Conservation (phyloP, 2,113 vertebrate species). For the Pangasianodon hypophthalmus region DNA sequence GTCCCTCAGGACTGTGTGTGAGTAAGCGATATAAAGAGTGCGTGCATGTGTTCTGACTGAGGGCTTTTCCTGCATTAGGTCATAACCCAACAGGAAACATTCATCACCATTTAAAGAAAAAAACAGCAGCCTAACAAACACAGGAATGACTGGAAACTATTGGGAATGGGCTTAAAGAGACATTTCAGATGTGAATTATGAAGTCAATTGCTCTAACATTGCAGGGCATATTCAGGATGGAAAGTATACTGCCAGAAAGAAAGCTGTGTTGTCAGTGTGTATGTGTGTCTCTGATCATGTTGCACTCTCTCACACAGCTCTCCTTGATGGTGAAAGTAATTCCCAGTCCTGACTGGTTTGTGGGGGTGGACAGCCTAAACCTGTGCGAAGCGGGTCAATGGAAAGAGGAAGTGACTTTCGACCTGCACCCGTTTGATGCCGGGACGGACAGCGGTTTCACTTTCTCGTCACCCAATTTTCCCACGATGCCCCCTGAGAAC, state of each 20-base stretch:
- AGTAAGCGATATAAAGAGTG: constrained; percentile 33
- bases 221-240: constrained; percentile 30
- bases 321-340: constrained; percentile 79
- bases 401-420: constrained; percentile 74
- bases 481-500: constrained; percentile 73
- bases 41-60: constrained; percentile 60
- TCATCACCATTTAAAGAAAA: constrained; percentile 61
- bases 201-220: constrained; percentile 40
- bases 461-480: constrained; percentile 80
- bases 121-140: constrained; percentile 44
- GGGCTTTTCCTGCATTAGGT: constrained; percentile 71
- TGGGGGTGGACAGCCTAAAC: constrained; percentile 73
- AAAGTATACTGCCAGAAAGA: constrained; percentile 33
- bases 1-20: constrained; percentile 44
- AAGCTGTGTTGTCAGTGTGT: constrained; percentile 6
- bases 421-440: constrained; percentile 76
- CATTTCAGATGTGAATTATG: constrained; percentile 43
- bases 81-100: constrained; percentile 68
- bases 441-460: constrained; percentile 81
- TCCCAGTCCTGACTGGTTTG: constrained; percentile 81
- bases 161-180: constrained; percentile 47
- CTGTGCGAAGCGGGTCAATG: constrained; percentile 73
- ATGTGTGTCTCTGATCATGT: constrained; percentile 30
- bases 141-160: constrained; percentile 60
- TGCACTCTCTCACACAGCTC: constrained; percentile 62